phyloP scores from a whole-genome alignment of 2,888 invertebrate genomes.

The Sarcophaga carnaria region DNA sequence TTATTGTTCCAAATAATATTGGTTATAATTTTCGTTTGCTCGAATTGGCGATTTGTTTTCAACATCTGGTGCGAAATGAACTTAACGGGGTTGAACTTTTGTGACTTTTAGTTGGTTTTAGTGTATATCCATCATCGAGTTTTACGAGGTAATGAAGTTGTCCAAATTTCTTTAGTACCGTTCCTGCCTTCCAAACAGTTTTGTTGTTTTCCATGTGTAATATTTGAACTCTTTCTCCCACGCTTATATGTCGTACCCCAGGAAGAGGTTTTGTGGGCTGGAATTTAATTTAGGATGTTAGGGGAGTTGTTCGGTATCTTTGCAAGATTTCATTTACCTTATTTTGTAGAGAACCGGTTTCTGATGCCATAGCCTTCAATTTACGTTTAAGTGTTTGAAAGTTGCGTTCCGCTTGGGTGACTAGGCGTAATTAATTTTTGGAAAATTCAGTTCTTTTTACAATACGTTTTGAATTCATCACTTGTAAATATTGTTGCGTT shows the following conservation, averaged over 20 bases:
- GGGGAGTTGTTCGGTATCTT: slow-evolving; percentile 19
- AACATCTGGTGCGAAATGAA: background rate
- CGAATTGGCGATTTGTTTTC: too few relatives aligned
- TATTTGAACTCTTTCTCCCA: too few relatives aligned
- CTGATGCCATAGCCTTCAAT: background rate
- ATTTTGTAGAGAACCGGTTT: background rate
- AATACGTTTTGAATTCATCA: slow-evolving; percentile 27
- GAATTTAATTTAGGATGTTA: too few relatives aligned
- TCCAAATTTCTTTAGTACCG: too few relatives aligned
- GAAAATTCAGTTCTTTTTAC: slow-evolving; percentile 5
- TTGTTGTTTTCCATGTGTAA: too few relatives aligned
- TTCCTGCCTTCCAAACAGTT: too few relatives aligned
- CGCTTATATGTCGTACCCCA: too few relatives aligned
- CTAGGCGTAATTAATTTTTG: background rate
- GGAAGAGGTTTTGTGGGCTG: too few relatives aligned
- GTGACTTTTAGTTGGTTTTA: background rate
- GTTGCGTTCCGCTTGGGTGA: background rate
- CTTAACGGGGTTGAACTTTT: slow-evolving; percentile 1
- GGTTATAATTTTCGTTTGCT: too few relatives aligned
- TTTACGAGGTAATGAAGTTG: too few relatives aligned
- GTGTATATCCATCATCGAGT: too few relatives aligned
- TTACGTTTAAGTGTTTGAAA: background rate
- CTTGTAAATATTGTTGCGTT: slow-evolving; percentile 40
- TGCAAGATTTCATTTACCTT: background rate
- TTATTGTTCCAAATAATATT: too few relatives aligned